phyloP scores from a whole-genome alignment of 1,140 invertebrate genomes.

The Drosophila obscura region DNA sequence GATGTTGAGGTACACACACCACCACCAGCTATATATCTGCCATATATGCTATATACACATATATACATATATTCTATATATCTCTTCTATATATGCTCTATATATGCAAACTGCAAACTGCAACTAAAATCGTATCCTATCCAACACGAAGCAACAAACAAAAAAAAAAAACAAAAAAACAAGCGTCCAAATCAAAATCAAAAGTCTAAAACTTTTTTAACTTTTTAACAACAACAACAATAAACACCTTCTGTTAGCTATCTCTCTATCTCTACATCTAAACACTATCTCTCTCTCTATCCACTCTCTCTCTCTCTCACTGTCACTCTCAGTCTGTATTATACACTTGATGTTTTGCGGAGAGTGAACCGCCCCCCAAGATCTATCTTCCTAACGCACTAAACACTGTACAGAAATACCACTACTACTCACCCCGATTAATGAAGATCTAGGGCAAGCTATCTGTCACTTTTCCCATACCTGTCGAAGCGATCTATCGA shows the following conservation, averaged over 20 bases:
- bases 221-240: slow-evolving; percentile 61
- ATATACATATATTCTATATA: no score
- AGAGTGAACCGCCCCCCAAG: slow-evolving; percentile 1
- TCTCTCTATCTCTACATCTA: slow-evolving; percentile 47
- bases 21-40: slow-evolving; percentile 50
- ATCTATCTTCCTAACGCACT: slow-evolving; percentile 50
- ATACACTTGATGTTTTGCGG: slow-evolving; percentile 37
- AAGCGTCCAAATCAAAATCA: slow-evolving; percentile 59
- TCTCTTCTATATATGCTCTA: no score
- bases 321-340: slow-evolving; percentile 36
- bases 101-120: background rate
- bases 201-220: slow-evolving; percentile 46
- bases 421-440: slow-evolving; percentile 44
- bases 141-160: no score
- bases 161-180: no score
- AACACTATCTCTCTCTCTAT: slow-evolving; percentile 27
- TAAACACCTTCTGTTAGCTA: slow-evolving; percentile 66
- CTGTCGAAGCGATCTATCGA: no score
- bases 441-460: slow-evolving; percentile 28
- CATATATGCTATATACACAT: slow-evolving; percentile 44
- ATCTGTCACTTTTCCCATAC: background rate
- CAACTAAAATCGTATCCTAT: slow-evolving; percentile 2
- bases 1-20: slow-evolving; percentile 93
- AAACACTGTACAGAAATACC: slow-evolving; percentile 46
- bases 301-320: slow-evolving; percentile 25